phyloP scores from a whole-genome alignment of 2,888 invertebrate genomes.

The Myathropa florea region DNA sequence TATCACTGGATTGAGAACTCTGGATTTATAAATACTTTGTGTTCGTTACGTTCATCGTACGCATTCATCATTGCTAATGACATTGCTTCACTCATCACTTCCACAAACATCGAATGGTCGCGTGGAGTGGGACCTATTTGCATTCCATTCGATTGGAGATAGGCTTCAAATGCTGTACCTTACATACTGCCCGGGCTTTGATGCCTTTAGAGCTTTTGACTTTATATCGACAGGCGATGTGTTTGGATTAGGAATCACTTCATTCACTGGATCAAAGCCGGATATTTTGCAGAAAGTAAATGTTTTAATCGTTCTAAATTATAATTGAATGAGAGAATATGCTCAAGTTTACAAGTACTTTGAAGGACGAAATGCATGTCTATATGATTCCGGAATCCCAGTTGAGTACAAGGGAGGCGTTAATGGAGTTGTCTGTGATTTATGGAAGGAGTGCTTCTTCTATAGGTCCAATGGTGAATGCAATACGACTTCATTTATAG shows the following conservation, averaged over 20 bases:
- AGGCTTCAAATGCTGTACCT: slow-evolving; percentile 48
- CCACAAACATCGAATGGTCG: slow-evolving; percentile 80
- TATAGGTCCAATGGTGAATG: too few relatives aligned
- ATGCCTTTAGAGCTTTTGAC: slow-evolving; percentile 72
- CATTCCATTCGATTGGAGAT: slow-evolving; percentile 82
- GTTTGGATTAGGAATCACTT: slow-evolving; percentile 82
- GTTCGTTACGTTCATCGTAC: slow-evolving; percentile 30
- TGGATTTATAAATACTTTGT: neutral
- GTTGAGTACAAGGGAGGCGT: slow-evolving; percentile 79
- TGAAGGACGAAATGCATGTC: slow-evolving; percentile 81
- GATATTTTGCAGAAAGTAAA: slow-evolving; percentile 81
- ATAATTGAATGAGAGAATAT: too few relatives aligned
- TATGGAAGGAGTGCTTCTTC: too few relatives aligned
- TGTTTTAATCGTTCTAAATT: slow-evolving; percentile 26
- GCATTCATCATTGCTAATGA: slow-evolving; percentile 80
- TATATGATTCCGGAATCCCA: slow-evolving; percentile 83
- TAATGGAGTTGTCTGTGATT: slow-evolving; percentile 79
- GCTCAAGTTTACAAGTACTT: slow-evolving; percentile 79
- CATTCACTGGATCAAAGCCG: slow-evolving; percentile 81
- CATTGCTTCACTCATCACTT: slow-evolving; percentile 81
- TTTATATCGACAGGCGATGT: slow-evolving; percentile 74
- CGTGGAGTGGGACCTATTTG: slow-evolving; percentile 84
- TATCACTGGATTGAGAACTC: neutral
- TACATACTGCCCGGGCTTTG: neutral
- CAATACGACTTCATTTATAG: too few relatives aligned